Evolutionary conservation across 2,113 vertebrate genomes (phyloP).

Genomic region (Dasyornis broadbenti): DNA sequence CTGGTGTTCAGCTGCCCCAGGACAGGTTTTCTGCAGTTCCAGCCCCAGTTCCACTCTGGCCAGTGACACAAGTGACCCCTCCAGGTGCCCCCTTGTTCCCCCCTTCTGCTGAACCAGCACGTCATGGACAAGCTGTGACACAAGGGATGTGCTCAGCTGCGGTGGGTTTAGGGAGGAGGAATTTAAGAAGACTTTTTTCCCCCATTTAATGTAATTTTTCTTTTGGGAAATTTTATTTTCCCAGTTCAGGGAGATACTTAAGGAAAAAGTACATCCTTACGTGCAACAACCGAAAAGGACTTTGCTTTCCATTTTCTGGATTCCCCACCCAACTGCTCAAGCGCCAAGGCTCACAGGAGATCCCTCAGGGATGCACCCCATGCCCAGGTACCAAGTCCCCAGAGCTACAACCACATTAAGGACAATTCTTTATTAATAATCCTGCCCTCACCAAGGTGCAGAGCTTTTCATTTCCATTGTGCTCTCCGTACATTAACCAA

Average conservation of each 20-base stretch:
- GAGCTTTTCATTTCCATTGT: not conserved
- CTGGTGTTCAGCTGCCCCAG: not conserved
- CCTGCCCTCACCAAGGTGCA: not conserved
- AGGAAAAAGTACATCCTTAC: accelerated
- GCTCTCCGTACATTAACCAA: not conserved
- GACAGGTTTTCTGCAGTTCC: not conserved
- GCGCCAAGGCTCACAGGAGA: not conserved
- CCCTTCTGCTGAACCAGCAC: not conserved
- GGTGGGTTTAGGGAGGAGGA: not conserved
- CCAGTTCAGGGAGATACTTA: not conserved
- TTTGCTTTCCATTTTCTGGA: accelerated
- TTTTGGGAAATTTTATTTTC: not conserved
- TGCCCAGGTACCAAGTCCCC: not conserved
- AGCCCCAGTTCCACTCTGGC: accelerated
- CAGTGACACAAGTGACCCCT: not conserved
- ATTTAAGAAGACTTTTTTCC: not conserved
- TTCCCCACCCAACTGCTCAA: accelerated
- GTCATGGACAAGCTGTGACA: accelerated
- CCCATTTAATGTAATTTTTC: not conserved
- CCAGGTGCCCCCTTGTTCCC: not conserved
- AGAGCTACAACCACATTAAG: accelerated
- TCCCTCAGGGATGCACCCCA: accelerated
- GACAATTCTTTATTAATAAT: not conserved
- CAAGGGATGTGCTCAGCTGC: not conserved
- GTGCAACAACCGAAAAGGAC: not conserved